Base-by-base conservation (phyloP, 2,113 vertebrate species). In the Fregata magnificens region DNA sequence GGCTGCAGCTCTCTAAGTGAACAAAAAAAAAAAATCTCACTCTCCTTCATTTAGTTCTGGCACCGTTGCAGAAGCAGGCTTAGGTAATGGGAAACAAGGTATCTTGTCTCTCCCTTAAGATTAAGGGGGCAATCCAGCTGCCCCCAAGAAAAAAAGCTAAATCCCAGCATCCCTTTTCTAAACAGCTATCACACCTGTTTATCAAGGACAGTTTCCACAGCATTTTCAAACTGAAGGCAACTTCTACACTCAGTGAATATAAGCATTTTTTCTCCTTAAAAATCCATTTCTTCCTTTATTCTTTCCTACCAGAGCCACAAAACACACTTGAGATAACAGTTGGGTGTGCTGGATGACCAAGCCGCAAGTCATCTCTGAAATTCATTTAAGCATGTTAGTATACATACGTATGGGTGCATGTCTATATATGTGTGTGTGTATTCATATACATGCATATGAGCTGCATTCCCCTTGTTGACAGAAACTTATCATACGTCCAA, bases 391-490 rank as follows among this genome's bases (percentile, higher is more conserved):
- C 0, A 26, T 24, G 17, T 7, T 9, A 28, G 20, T 5, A 7
- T 10, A 45, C 10, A 11, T 5, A 32, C 1, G 0, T 3, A 1
- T 3, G 6, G 7, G n/a, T 21, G 1, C 12, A 3, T 28, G 11
- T 7, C 6, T 10, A 7, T 56, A 5, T 11, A 21, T 14, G 18
- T 47, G 45, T 6, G 40, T 16, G 16, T 25, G 22, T 36, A 36
- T 62, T 20, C 62, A 42, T 11, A 11, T 2, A 6, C 2, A 9
- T 2, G 8, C 29, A 7, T 1, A 24, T 0, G 9, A 79, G 76
- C 49, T 8, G 15, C 3, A 2, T 11, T 13, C 21, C 62, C 53
- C 8, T 2, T 4, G 14, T 7, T 7, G 12, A 6, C 1, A 65
- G 32, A 44, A 26, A 16, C 62, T 18, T 11, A 4, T 13, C 16